Conservation (phyloP, 2,797 vertebrate species). For the Manis crassicaudata region DNA sequence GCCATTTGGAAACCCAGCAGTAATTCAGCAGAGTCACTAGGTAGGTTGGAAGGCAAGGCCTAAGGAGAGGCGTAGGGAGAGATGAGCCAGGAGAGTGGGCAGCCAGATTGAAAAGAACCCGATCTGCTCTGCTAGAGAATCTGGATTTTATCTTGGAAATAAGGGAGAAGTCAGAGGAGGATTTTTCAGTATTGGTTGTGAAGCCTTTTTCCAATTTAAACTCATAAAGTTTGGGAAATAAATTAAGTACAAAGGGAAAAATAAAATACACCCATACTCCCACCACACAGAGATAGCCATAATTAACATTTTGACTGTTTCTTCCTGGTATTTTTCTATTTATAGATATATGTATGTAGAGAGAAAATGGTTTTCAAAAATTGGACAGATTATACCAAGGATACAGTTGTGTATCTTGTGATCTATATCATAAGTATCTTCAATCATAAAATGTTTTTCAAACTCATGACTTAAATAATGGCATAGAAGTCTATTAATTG, state of each 20-base stretch:
- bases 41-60: neutral
- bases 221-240: neutral
- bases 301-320: conserved; percentile 39
- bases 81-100: neutral
- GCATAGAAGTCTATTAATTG: neutral
- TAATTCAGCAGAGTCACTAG: neutral
- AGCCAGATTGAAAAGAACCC: neutral
- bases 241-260: conserved; percentile 45
- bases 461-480: conserved; percentile 6
- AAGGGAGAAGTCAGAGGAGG: neutral
- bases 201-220: neutral
- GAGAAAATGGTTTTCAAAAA: neutral
- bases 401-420: neutral
- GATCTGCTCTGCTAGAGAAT: neutral
- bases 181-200: neutral
- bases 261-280: conserved; percentile 20
- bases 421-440: neutral
- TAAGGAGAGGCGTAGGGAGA: neutral
- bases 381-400: neutral
- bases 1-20: neutral
- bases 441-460: neutral
- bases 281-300: neutral
- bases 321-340: conserved; percentile 27
- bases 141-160: conserved; percentile 35
- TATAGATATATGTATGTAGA: neutral